Evolutionary conservation across 2,113 vertebrate species (phyloP).

Genomic region (Anhinga rufa): DNA sequence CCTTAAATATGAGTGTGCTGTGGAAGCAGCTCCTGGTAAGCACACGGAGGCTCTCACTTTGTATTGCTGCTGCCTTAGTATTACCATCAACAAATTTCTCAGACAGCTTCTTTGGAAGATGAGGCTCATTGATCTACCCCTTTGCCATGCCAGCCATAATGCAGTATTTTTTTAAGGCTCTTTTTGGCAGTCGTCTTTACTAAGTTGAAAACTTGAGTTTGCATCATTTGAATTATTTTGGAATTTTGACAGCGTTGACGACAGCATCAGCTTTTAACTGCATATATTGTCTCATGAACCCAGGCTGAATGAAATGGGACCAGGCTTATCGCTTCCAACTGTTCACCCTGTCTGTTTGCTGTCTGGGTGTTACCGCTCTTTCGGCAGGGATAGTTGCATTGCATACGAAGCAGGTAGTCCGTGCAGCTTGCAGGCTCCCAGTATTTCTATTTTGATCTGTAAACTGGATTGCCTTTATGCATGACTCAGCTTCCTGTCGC

Average conservation of each 20-base stretch:
- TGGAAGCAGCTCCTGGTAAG: background rate
- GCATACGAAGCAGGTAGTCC: background rate
- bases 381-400: background rate
- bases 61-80: background rate
- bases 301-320: background rate
- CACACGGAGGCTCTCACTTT: background rate
- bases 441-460: background rate
- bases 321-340: background rate
- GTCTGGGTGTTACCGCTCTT: background rate
- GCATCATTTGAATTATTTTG: background rate
- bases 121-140: background rate
- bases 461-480: background rate
- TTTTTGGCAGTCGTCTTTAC: constrained; percentile 47
- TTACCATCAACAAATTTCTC: background rate
- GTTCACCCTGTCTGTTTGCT: background rate
- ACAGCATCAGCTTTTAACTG: background rate
- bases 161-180: background rate
- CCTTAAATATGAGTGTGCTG: background rate
- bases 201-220: constrained; percentile 53
- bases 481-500: constrained; percentile 47
- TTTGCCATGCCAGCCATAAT: background rate
- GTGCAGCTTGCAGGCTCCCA: background rate
- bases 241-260: background rate
- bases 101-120: background rate
- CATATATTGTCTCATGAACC: background rate